Conservation (phyloP, 1,140 invertebrate species). For the Drosophila seguyi region DNA sequence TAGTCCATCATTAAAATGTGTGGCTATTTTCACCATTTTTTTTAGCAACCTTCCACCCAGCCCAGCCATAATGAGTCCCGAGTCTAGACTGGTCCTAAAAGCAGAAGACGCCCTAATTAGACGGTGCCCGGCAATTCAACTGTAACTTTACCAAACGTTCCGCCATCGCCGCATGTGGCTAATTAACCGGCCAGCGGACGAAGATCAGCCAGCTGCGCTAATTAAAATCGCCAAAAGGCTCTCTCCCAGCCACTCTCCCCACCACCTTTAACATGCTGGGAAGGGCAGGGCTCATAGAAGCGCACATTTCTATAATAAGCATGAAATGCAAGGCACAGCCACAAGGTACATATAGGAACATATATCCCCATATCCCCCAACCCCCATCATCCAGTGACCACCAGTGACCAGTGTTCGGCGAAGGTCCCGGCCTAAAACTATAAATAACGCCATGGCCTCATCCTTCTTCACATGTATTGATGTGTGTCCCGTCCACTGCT, state of each 20-base stretch:
- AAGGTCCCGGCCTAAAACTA: conserved; percentile 65
- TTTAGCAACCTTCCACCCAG: background rate
- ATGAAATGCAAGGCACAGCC: conserved; percentile 57
- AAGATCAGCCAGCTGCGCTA: conserved; percentile 52
- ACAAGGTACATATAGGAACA: background rate
- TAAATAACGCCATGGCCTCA: conserved; percentile 74
- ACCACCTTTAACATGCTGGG: conserved; percentile 59
- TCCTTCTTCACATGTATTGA: conserved; percentile 61
- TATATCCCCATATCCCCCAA: conserved; percentile 5
- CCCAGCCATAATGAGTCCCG: background rate
- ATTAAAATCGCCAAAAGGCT: conserved; percentile 74
- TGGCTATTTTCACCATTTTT: background rate
- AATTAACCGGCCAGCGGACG: conserved; percentile 48
- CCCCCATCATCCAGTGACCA: conserved; percentile 5
- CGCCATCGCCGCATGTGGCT: conserved; percentile 36
- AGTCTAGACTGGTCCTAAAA: conserved; percentile 15
- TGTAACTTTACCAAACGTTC: conserved; percentile 52
- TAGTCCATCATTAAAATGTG: background rate
- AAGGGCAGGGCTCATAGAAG: conserved; percentile 67
- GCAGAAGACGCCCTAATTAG: conserved; percentile 22
- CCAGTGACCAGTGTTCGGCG: conserved; percentile 3
- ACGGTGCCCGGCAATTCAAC: conserved; percentile 9
- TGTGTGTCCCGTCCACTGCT: conserved; percentile 83
- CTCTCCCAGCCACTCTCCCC: background rate
- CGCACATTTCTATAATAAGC: conserved; percentile 78